Conservation (phyloP, 2,113 vertebrate genomes). For the Hiodon tergisus region DNA sequence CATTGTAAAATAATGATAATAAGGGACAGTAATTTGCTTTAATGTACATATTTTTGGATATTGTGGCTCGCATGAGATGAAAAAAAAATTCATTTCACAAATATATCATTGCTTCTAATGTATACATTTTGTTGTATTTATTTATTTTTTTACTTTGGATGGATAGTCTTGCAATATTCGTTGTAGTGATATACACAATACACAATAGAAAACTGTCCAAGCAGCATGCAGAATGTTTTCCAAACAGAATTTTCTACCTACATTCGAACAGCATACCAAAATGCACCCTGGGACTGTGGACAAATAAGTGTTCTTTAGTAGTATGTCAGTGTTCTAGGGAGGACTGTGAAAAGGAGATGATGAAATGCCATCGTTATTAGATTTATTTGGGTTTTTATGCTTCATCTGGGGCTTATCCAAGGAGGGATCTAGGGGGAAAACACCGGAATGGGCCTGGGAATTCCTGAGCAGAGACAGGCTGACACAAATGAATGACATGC, state of each 20-base stretch:
- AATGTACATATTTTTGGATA: background rate
- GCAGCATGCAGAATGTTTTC: too few relatives aligned
- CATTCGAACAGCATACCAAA: too few relatives aligned
- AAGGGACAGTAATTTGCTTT: background rate
- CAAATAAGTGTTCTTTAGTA: background rate
- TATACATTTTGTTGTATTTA: too few relatives aligned
- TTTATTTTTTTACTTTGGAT: too few relatives aligned
- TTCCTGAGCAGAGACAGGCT: background rate
- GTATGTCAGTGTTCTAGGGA: background rate
- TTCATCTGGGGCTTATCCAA: background rate
- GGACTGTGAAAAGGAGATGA: background rate
- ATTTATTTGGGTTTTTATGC: background rate
- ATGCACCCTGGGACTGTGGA: background rate
- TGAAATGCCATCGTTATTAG: constrained; percentile 1
- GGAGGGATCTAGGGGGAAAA: background rate
- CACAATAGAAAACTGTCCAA: too few relatives aligned
- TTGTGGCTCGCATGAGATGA: too few relatives aligned
- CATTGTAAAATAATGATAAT: background rate
- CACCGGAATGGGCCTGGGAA: background rate
- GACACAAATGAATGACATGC: background rate
- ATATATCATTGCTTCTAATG: too few relatives aligned
- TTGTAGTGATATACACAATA: too few relatives aligned
- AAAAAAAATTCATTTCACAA: too few relatives aligned
- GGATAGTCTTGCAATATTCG: too few relatives aligned
- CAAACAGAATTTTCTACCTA: too few relatives aligned